phyloP scores from a whole-genome alignment of 2,113 vertebrate genomes.

The Prietella phreatophila region DNA sequence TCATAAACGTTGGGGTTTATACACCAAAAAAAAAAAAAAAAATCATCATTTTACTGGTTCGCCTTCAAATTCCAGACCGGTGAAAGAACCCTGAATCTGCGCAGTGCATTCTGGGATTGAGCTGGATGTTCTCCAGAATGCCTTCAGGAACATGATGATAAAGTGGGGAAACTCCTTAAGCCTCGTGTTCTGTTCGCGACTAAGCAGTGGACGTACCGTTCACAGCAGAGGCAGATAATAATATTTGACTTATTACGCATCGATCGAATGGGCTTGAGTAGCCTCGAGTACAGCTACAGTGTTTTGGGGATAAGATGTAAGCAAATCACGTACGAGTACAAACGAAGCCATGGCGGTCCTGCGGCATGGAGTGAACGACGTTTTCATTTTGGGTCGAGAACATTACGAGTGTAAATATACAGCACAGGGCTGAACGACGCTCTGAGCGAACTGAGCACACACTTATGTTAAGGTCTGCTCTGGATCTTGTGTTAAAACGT shows the following conservation, averaged over 20 bases:
- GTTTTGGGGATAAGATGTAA: background rate
- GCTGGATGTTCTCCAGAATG: background rate
- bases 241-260: background rate
- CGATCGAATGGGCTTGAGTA: background rate
- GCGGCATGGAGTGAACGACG: no score
- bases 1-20: background rate
- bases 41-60: background rate
- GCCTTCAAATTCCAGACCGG: background rate
- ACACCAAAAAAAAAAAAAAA: background rate
- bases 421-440: background rate
- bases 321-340: background rate
- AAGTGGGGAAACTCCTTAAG: background rate
- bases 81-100: background rate
- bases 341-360: no score
- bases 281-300: background rate
- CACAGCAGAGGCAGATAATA: background rate
- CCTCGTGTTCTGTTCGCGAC: background rate
- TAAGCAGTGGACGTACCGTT: background rate
- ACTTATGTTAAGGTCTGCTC: background rate
- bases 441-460: background rate
- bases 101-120: constrained; percentile 1
- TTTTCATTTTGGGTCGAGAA: no score
- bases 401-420: background rate
- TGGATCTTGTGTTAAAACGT: background rate
- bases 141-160: background rate